Conservation (phyloP, 2,888 invertebrate genomes). For the Drosophila limbata region DNA sequence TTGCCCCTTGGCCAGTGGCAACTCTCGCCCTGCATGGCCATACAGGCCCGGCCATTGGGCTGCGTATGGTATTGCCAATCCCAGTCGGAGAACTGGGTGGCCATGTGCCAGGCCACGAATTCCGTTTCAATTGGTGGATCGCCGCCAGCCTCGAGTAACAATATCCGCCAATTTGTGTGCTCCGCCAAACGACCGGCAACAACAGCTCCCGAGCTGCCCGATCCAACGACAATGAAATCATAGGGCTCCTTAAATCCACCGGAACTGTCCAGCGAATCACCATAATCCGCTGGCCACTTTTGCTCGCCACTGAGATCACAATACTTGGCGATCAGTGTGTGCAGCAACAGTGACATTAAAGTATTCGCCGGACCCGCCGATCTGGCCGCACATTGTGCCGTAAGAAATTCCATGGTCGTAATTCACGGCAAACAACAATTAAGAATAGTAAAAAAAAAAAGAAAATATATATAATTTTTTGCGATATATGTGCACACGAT, state of each 20-base stretch:
- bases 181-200: constrained; percentile 90
- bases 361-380: constrained; percentile 85
- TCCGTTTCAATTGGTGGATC: constrained; percentile 87
- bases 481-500: not conserved
- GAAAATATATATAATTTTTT: not conserved
- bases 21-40: constrained; percentile 82
- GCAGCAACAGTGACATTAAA: constrained; percentile 87
- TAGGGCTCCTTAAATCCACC: constrained; percentile 81
- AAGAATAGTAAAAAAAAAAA: not conserved
- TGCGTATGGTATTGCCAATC: constrained; percentile 85
- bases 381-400: constrained; percentile 81
- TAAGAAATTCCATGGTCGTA: constrained; percentile 81
- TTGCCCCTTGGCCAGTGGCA: constrained; percentile 88
- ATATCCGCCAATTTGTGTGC: constrained; percentile 90
- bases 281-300: constrained; percentile 87
- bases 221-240: constrained; percentile 88
- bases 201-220: constrained; percentile 88
- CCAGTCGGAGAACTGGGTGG: constrained; percentile 83
- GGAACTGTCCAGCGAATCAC: constrained; percentile 60
- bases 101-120: constrained; percentile 84
- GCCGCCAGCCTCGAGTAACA: constrained; percentile 92
- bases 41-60: constrained; percentile 83
- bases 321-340: constrained; percentile 87
- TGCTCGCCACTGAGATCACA: constrained; percentile 87
- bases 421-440: not conserved